phyloP scores from a whole-genome alignment of 2,888 invertebrate genomes.

The Shargacucullia verbasci region DNA sequence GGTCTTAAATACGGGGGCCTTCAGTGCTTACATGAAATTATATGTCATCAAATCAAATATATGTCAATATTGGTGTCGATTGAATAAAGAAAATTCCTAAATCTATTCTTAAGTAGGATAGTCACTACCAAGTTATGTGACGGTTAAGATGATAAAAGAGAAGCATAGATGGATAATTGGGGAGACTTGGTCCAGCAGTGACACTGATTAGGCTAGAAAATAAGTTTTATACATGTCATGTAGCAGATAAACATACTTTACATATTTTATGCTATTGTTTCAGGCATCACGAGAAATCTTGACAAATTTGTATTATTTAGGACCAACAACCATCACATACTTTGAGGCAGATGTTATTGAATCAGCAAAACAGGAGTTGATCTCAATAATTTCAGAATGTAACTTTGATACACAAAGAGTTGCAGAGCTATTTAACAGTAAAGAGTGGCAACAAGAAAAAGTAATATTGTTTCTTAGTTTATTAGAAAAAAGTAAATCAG shows the following conservation, averaged over 20 bases:
- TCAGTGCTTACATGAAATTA: too few species aligned
- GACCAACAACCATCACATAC: conserved; percentile 12
- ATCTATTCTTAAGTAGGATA: too few species aligned
- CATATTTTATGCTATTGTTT: conserved; percentile 39
- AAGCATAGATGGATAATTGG: too few species aligned
- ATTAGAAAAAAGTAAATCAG: conserved; percentile 61
- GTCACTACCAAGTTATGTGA: too few species aligned
- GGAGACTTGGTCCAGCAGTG: too few species aligned
- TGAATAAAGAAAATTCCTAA: too few species aligned
- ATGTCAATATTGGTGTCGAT: too few species aligned
- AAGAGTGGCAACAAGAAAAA: conserved; percentile 62
- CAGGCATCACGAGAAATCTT: conserved; percentile 65
- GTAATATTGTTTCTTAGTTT: conserved; percentile 52
- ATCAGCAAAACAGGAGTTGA: conserved; percentile 64
- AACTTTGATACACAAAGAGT: conserved; percentile 63
- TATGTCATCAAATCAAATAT: too few species aligned
- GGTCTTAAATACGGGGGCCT: too few species aligned
- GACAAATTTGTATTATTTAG: conserved; percentile 56
- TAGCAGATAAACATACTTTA: background rate
- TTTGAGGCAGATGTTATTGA: conserved; percentile 43
- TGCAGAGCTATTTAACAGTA: conserved; percentile 49
- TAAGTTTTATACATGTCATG: too few species aligned
- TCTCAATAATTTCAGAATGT: conserved; percentile 58
- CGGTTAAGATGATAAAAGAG: too few species aligned
- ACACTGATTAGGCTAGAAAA: too few species aligned